phyloP scores from a whole-genome alignment of 2,113 vertebrate genomes.

The Ovibos moschatus region DNA sequence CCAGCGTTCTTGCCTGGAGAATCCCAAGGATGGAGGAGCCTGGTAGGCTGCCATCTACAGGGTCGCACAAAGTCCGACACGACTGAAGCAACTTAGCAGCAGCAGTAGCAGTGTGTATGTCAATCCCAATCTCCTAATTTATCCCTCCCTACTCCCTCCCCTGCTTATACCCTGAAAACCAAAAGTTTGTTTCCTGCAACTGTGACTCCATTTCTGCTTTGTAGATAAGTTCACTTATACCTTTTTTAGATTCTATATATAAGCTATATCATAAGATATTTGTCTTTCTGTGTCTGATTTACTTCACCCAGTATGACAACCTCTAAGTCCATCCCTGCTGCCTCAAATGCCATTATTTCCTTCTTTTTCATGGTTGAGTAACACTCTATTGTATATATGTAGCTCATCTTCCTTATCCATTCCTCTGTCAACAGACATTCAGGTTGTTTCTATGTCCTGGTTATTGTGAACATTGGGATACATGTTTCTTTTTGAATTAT shows the following conservation, averaged over 20 bases:
- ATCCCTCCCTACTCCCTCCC: not conserved
- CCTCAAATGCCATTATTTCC: not conserved
- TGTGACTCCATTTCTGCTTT: not conserved
- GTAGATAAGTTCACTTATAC: not conserved
- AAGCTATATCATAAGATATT: not conserved
- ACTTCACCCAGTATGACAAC: not conserved
- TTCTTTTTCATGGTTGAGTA: not conserved
- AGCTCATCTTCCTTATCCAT: not conserved
- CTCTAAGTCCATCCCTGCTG: not conserved
- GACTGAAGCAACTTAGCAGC: too few species aligned
- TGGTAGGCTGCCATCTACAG: accelerated
- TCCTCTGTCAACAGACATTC: not conserved
- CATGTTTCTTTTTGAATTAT: not conserved
- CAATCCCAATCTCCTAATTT: not conserved
- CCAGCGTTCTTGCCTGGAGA: too few species aligned
- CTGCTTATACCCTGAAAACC: not conserved
- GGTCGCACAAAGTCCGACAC: accelerated
- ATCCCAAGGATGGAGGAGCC: too few species aligned
- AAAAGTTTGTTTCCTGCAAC: not conserved
- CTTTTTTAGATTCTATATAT: not conserved
- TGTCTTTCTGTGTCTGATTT: not conserved
- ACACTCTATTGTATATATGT: not conserved
- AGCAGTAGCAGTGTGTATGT: not conserved
- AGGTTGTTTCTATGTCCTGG: not conserved
- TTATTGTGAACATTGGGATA: not conserved